Percentiles rank a stretch among this genome's conserved stretches.
phyloP scores from a whole-genome alignment of 2,888 invertebrate species.

The Chloroclysta siterata region DNA sequence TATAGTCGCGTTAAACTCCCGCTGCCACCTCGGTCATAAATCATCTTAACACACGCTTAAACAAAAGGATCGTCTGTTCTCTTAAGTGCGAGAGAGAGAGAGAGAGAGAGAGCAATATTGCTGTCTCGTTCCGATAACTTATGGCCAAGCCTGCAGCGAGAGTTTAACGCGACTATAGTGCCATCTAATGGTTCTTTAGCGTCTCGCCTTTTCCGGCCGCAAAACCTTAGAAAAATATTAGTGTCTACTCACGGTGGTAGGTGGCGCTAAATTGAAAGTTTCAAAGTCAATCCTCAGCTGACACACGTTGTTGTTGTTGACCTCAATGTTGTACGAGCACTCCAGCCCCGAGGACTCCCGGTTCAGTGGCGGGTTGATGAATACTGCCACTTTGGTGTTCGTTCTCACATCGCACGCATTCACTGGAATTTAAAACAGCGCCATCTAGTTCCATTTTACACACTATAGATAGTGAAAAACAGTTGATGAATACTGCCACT shows the following conservation, averaged over 20 bases:
- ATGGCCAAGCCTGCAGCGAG: too few species aligned
- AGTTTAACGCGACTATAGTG: too few species aligned
- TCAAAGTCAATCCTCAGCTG: constrained; percentile 86
- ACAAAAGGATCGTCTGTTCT: too few species aligned
- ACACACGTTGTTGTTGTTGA: constrained; percentile 85
- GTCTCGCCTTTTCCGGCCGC: too few species aligned
- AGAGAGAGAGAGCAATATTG: too few species aligned
- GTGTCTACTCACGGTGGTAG: constrained; percentile 66
- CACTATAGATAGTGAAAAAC: background rate
- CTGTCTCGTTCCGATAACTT: too few species aligned
- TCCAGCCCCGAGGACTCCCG: constrained; percentile 74
- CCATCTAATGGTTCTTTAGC: too few species aligned
- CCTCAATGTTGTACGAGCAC: constrained; percentile 83
- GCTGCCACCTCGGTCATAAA: too few species aligned
- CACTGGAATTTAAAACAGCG: constrained; percentile 57
- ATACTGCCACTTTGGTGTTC: constrained; percentile 73
- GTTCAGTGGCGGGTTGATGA: constrained; percentile 78
- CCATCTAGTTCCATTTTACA: constrained; percentile 36
- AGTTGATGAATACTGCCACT: too few species aligned
- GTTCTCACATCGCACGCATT: constrained; percentile 77
- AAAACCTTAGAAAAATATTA: background rate
- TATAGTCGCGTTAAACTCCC: too few species aligned
- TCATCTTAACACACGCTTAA: too few species aligned
- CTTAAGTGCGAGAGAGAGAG: too few species aligned
- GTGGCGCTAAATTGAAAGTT: constrained; percentile 80